Evolutionary conservation across 2,888 invertebrate genomes (phyloP).

Genomic region (Eupithecia subfuscata): DNA sequence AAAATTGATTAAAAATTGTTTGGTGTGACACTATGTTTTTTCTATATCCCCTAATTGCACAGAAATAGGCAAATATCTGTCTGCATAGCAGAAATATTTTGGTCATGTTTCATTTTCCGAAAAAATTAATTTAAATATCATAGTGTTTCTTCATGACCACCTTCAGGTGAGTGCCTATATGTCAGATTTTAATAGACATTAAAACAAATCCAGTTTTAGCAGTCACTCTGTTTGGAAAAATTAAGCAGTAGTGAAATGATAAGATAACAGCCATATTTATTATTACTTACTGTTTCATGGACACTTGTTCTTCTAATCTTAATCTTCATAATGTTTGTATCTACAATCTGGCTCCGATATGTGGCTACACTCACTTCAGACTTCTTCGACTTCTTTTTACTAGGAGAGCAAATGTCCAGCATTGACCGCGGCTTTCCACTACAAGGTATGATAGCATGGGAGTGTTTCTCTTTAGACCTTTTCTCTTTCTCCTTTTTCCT

Average conservation of each 20-base stretch:
- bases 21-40: too few relatives aligned
- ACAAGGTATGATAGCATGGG: constrained; percentile 73
- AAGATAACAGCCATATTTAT: constrained; percentile 39
- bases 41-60: neutral
- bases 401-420: constrained; percentile 78
- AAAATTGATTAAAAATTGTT: too few relatives aligned
- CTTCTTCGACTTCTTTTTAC: constrained; percentile 80
- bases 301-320: constrained; percentile 86
- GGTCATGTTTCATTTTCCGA: neutral
- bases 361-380: constrained; percentile 65
- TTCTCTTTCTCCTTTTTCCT: constrained; percentile 74
- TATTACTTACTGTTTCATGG: constrained; percentile 70
- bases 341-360: constrained; percentile 86
- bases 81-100: neutral
- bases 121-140: neutral
- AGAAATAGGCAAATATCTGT: neutral
- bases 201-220: neutral
- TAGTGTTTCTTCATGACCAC: neutral
- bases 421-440: constrained; percentile 81
- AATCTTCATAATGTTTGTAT: constrained; percentile 87
- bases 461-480: constrained; percentile 72
- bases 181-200: neutral
- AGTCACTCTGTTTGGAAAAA: neutral
- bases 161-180: neutral
- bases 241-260: constrained; percentile 25